Evolutionary conservation across 2,888 invertebrate species (phyloP), one percentile per base, ranked within the genome.

Genomic region (Allacma fusca): DNA sequence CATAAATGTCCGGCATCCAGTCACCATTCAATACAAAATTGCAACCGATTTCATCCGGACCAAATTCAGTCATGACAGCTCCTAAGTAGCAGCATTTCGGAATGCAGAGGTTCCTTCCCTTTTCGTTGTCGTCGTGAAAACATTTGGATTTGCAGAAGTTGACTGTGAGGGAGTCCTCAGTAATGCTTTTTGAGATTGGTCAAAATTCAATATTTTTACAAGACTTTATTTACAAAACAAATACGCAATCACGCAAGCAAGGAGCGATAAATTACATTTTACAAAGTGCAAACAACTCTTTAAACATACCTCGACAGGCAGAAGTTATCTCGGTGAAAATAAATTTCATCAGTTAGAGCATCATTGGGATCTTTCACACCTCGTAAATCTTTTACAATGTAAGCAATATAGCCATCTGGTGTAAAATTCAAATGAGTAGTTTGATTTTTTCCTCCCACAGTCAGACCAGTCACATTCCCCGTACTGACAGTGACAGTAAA

Each of bases 261-360:
- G n/a, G n/a, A n/a, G n/a, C n/a, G n/a, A n/a, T n/a, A n/a, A n/a
- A n/a, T n/a, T n/a, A n/a, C n/a, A n/a, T n/a, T n/a, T n/a, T 40
- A 40, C 13, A 40, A 40, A 9, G 40, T 50, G 16, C 19, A 50
- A 19, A 16, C 19, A 50, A 19, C 16, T n/a, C 4, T 16, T 19
- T 1, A 23, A 62, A 62, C 43, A 28, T 69, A 40, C 68, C 29
- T 69, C 1, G 19, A 19, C 0, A 69, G 2, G 21, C 68, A 69
- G 16, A 69, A 69, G 29, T 40, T 69, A 1, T 69, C 68, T 40
- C 68, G 34, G n/a, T 43, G n/a, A 21, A 21, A 69, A 23, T 69
- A 69, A 23, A 69, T 69, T 23, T 69, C 68, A 28, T 67, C 29
- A 28, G 29, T 16, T 23, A 40, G 21, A 23, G 34, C 40, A 21